phyloP scores from a whole-genome alignment of 37 sponge, comb jelly and placozoan species.

The Halichondria panicea region DNA sequence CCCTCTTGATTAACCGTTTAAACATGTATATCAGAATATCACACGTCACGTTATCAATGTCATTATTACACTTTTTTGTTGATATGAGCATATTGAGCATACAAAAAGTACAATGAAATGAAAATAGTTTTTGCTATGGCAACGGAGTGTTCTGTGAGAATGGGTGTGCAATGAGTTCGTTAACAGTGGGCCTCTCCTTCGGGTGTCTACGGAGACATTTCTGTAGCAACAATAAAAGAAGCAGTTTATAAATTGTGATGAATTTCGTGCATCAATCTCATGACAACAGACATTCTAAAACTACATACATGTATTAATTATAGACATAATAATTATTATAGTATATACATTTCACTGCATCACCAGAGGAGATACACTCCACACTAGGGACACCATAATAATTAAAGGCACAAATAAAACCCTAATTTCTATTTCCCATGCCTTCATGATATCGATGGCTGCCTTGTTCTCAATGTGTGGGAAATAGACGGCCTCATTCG shows the following conservation, averaged over 20 bases:
- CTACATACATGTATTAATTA: slow-evolving; percentile 1
- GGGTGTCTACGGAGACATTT: slow-evolving; percentile 53
- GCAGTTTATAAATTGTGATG: not conserved
- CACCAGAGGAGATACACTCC: not conserved
- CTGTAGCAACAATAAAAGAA: slow-evolving; percentile 7
- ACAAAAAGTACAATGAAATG: too few relatives aligned
- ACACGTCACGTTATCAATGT: too few relatives aligned
- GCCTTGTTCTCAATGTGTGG: slow-evolving; percentile 25
- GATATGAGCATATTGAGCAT: too few relatives aligned
- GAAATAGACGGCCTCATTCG: slow-evolving; percentile 31
- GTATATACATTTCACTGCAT: not conserved
- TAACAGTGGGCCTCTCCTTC: slow-evolving; percentile 65
- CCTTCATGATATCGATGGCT: slow-evolving; percentile 51
- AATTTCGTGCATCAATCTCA: not conserved
- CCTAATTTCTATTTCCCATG: not conserved
- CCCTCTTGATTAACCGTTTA: slow-evolving; percentile 46
- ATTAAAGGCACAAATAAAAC: not conserved
- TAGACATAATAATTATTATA: not conserved
- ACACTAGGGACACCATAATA: not conserved
- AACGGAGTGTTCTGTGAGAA: slow-evolving; percentile 2
- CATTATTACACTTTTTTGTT: too few relatives aligned
- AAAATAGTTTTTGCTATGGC: too few relatives aligned
- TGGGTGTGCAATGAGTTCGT: slow-evolving; percentile 49
- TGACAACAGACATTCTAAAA: not conserved
- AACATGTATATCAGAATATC: too few relatives aligned